Base-by-base conservation (phyloP, 1,140 invertebrate species). In the Zophobas morio region DNA sequence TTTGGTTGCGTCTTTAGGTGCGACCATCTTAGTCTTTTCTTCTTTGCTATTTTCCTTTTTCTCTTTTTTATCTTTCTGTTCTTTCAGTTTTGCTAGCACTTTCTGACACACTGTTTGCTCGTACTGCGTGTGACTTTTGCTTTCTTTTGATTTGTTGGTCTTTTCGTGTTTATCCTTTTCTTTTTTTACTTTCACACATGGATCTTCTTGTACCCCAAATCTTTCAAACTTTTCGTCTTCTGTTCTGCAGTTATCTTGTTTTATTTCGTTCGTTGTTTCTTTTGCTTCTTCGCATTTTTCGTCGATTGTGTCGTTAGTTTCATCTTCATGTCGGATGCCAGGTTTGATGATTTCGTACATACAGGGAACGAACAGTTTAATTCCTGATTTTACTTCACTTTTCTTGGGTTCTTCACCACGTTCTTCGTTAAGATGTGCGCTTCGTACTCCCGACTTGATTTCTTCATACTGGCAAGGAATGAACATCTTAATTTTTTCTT, bases 391-490 rank as follows among this genome's bases (percentile, higher is more conserved):
- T 20, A 20, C 20, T 20, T 46, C 42, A 57, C 4, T 4, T 57
- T 57, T 57, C 54, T 70, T 40, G 6, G n/a, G 1, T 56, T 34
- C 53, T 70, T 20, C 20, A 20, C 20, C 20, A 20, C 20, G 20
- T 20, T 20, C 20, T 20, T 20, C 20, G 20, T 20, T 20, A 20
- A 20, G 20, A 20, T 36, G 8, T 6, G 37, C 1, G 3, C 63
- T 37, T 8, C 63, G 39, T 20, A 42, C 8, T 1, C 34, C 39
- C 39, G 63, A 40, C 6, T 70, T 70, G 39, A 46, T 70, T 70
- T 70, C 46, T 70, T 42, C 54, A 46, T 70, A 46, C 42, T 6
- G n/a, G 42, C 63, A 70, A 70, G 63, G 63, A 47, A 47, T 8
- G 42, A 46, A 46, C 8, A 4, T 8, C 8, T 46, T 46, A 4